These are phyloP conservation scores for Heteromyza rotundicornis DNA, from an alignment of 2,888 invertebrate species.

Conservation along the genomic window DNA sequence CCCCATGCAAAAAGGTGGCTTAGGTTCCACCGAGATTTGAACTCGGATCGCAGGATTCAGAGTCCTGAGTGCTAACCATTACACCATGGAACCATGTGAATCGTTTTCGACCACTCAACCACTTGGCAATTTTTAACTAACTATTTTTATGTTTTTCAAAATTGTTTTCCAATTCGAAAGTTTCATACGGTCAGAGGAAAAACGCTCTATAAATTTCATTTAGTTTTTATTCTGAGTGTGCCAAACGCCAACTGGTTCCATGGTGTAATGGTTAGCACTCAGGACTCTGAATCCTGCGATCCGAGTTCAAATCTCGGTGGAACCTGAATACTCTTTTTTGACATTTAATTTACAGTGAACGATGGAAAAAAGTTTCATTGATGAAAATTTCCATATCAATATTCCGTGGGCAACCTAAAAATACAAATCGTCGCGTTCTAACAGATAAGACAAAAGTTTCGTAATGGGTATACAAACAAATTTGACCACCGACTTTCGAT, in stretches of 20 bases:
- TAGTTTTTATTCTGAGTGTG: neutral
- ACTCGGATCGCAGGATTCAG: constrained; percentile 65
- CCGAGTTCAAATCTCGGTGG: constrained; percentile 65
- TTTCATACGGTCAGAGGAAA: no score
- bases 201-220: neutral
- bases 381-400: neutral
- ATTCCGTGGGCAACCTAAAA: no score
- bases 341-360: constrained; percentile 15
- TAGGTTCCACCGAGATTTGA: constrained; percentile 64
- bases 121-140: no score
- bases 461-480: no score
- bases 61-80: constrained; percentile 67
- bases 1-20: constrained; percentile 9
- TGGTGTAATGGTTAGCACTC: constrained; percentile 67
- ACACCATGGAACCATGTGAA: constrained; percentile 65
- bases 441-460: no score
- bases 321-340: constrained; percentile 44
- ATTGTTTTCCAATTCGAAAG: neutral
- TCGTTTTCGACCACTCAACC: constrained; percentile 3
- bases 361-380: no score
- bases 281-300: constrained; percentile 65
- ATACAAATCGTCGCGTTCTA: no score
- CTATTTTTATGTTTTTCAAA: neutral
- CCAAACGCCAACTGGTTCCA: constrained; percentile 55
- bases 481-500: no score